These are phyloP conservation scores for Oscheius sp. DNA, from an alignment of 2,888 invertebrate species.

Conservation along the genomic window DNA sequence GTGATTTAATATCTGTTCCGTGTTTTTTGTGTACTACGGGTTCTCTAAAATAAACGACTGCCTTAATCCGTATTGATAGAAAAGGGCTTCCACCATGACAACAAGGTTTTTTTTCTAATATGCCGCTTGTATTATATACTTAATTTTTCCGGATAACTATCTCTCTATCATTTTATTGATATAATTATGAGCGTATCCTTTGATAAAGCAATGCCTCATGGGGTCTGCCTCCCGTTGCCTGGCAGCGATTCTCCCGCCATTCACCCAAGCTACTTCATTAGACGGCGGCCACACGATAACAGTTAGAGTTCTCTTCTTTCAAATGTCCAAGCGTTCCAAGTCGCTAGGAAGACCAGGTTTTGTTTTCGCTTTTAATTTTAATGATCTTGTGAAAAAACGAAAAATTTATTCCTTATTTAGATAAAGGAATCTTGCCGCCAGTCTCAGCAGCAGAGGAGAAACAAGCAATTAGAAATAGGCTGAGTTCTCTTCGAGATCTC, in stretches of 20 bases:
- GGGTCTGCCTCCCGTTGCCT: conserved; percentile 29
- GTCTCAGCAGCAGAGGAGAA: conserved; percentile 13
- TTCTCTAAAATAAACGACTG: too few relatives aligned
- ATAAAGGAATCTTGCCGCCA: conserved; percentile 10
- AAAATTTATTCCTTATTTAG: neutral
- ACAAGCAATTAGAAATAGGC: neutral
- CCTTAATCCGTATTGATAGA: too few relatives aligned
- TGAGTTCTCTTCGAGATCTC: conserved; percentile 4
- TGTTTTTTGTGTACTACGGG: conserved; percentile 6
- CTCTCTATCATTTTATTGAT: too few relatives aligned
- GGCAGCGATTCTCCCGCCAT: conserved; percentile 31
- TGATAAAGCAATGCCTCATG: conserved; percentile 16
- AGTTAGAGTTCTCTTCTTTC: neutral
- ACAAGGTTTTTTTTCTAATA: too few relatives aligned
- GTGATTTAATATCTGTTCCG: conserved; percentile 2
- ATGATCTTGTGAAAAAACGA: neutral
- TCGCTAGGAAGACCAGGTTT: conserved; percentile 27
- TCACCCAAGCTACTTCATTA: conserved; percentile 28
- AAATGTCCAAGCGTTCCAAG: conserved; percentile 21
- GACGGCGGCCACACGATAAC: conserved; percentile 8
- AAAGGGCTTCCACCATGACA: too few relatives aligned
- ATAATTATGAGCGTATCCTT: neutral
- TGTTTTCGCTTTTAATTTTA: neutral
- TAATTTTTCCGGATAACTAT: too few relatives aligned
- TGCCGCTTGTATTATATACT: too few relatives aligned